Conservation (phyloP, 2,797 vertebrate species). For the Leucoraja ocellata region DNA sequence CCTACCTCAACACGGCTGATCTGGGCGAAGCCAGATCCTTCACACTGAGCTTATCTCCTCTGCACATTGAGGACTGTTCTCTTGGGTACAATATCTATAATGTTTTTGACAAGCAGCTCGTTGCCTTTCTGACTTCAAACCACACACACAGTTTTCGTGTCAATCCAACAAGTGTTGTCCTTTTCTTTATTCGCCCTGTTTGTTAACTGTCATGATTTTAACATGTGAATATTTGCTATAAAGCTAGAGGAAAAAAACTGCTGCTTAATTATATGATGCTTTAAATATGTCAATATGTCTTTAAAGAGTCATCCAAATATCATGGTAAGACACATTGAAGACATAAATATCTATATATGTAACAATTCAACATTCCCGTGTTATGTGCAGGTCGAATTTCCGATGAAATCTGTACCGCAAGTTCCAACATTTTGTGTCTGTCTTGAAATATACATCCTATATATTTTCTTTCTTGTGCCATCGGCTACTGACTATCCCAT, state of each 20-base stretch:
- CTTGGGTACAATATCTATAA: constrained; percentile 40
- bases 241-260: background rate
- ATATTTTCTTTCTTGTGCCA: too few relatives aligned
- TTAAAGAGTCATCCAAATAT: background rate
- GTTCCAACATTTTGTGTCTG: background rate
- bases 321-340: background rate
- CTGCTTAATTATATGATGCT: background rate
- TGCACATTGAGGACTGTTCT: constrained; percentile 33
- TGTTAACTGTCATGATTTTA: background rate
- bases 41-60: background rate
- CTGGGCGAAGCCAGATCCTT: constrained; percentile 42
- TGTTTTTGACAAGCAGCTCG: constrained; percentile 41
- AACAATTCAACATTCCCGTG: background rate
- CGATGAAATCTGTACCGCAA: background rate
- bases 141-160: background rate
- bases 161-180: constrained; percentile 41
- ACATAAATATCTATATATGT: background rate
- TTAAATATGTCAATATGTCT: background rate
- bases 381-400: background rate
- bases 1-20: constrained; percentile 40
- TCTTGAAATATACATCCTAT: background rate
- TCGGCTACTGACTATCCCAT: too few relatives aligned
- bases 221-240: constrained; percentile 9
- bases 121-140: constrained; percentile 38
- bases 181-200: constrained; percentile 42